Evolutionary conservation across 2,888 invertebrate species (phyloP), one percentile per base, ranked within the genome.

Genomic region (Epinotia demarniana): DNA sequence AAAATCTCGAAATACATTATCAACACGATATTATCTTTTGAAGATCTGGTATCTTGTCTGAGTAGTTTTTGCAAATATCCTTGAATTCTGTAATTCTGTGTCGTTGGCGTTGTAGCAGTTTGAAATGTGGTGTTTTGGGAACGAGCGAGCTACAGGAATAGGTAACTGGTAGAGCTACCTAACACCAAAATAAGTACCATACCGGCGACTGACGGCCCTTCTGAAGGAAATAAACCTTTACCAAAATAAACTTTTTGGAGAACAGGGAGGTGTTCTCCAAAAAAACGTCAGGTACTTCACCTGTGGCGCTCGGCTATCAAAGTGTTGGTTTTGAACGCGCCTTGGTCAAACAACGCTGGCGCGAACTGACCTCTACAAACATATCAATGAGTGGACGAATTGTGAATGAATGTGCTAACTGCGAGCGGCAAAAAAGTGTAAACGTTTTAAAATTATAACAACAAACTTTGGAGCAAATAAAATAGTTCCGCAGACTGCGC

Each of bases 221-320:
- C 55, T 39, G 13, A 39, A 57, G 33, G 18, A 39, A 67, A 19
- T 53, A 16, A 64, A 53, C 23, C 23, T 49, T 39, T 11, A 33
- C 19, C 33, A 13, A 55, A n/a, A n/a, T n/a, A n/a, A n/a, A n/a
- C n/a, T n/a, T n/a, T n/a, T n/a, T n/a, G n/a, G n/a, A n/a, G n/a
- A n/a, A n/a, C n/a, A n/a, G n/a, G n/a, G n/a, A n/a, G n/a, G n/a
- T 69, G 62, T 81, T 87, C 79, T 77, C 80, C 84, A 86, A 89
- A 89, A 89, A 89, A 84, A 83, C 74, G 79, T 81, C 90, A 92
- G 90, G 90, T 91, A 83, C 80, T 77, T 87, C 90, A 92, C 91
- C 92, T 92, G 92, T 91, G 92, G 92, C 92, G 92, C 92, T 92
- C 85, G 83, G 80, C 80, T 77, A 78, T 81, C 84, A 82, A 85